These are phyloP conservation scores for Aporophyla nigra DNA, from an alignment of 2,888 invertebrate genomes.

Conservation along the genomic window DNA sequence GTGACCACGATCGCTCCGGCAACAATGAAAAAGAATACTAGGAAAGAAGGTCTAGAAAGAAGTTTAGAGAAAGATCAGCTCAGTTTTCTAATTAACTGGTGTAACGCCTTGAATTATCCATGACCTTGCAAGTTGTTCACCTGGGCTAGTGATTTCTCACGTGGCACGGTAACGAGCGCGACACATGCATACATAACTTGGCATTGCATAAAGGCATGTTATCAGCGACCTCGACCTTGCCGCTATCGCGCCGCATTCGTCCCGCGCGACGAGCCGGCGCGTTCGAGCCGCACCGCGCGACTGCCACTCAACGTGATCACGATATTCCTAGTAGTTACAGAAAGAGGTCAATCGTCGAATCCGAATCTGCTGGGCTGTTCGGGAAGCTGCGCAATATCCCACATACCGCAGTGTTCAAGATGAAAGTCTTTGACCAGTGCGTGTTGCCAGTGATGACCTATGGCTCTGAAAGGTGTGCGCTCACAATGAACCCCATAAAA, in stretches of 20 bases:
- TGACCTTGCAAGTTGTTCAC: slow-evolving; percentile 20
- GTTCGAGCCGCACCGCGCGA: neutral
- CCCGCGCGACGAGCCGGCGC: slow-evolving; percentile 9
- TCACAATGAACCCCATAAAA: no score
- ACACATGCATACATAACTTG: slow-evolving; percentile 19
- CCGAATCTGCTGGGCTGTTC: no score
- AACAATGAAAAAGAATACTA: neutral
- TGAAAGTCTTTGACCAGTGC: no score
- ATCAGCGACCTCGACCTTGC: slow-evolving; percentile 37
- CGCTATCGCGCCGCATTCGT: slow-evolving; percentile 19
- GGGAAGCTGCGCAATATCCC: no score
- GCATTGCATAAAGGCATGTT: slow-evolving; percentile 27
- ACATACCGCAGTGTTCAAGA: no score
- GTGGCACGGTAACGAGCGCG: slow-evolving; percentile 27
- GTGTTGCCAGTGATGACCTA: no score
- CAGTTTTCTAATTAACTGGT: neutral
- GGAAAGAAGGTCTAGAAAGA: neutral
- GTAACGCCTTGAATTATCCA: slow-evolving; percentile 7
- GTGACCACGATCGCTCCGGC: neutral
- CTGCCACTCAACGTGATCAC: neutral
- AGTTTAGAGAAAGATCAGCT: neutral
- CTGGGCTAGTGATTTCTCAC: neutral
- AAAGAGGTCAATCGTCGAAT: no score
- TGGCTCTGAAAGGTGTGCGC: no score
- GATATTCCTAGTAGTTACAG: no score